Conservation (phyloP, 1,140 invertebrate genomes). For the Amphibalanus amphitrite region DNA sequence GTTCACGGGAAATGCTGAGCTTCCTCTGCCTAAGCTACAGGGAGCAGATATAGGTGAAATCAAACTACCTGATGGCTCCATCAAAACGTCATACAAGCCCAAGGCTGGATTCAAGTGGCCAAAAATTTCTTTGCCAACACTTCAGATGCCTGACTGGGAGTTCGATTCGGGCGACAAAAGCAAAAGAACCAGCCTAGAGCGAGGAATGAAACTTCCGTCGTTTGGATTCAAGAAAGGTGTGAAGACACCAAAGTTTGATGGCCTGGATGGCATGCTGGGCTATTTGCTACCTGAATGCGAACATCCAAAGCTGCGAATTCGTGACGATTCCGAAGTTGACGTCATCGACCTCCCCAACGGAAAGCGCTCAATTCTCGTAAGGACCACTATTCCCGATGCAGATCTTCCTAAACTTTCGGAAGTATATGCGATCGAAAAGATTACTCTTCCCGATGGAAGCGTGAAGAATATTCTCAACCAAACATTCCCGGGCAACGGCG, state of each 20-base stretch:
- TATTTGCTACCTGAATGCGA: not conserved
- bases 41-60: not conserved
- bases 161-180: not conserved
- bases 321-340: not conserved
- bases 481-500: not conserved
- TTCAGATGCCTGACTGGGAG: not conserved
- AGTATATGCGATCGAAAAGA: not conserved
- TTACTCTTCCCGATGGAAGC: not conserved
- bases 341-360: not conserved
- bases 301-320: not conserved
- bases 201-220: not conserved
- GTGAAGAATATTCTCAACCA: not conserved
- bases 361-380: not conserved
- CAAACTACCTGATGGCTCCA: not conserved
- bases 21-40: not conserved
- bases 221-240: not conserved
- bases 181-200: not conserved
- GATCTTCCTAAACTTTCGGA: not conserved
- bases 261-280: not conserved
- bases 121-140: not conserved
- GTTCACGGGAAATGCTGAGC: not conserved
- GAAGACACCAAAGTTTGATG: not conserved
- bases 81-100: not conserved
- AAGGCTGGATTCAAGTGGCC: not conserved
- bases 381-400: not conserved